Percentiles rank a stretch among this genome's conserved stretches.
These are phyloP conservation scores for Bradypodion ventrale DNA, from an alignment of 2,797 vertebrate genomes.

Conservation along the genomic window DNA sequence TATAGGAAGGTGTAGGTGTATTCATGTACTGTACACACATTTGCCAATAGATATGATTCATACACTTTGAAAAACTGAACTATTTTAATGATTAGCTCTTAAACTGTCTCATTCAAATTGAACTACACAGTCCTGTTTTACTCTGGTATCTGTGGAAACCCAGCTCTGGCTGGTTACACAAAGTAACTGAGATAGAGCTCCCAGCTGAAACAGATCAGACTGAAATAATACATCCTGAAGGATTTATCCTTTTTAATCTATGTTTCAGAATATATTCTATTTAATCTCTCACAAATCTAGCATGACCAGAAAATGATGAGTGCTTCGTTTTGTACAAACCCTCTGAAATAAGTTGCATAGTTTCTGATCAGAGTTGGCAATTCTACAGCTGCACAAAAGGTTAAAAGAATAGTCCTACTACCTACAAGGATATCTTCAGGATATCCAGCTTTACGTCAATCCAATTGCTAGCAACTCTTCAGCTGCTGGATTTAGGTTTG, in stretches of 20 bases:
- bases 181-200: background rate
- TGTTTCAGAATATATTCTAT: background rate
- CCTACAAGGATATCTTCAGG: background rate
- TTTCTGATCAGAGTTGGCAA: background rate
- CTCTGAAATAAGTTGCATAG: background rate
- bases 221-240: background rate
- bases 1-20: background rate
- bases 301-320: background rate
- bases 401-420: background rate
- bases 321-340: background rate
- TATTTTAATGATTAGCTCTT: background rate
- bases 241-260: conserved; percentile 34
- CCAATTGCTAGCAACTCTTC: background rate
- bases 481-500: background rate
- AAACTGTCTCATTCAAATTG: background rate
- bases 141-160: rapidly evolving
- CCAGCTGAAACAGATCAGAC: background rate
- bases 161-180: background rate
- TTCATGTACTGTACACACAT: background rate
- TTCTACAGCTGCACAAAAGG: background rate
- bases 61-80: background rate
- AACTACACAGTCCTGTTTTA: background rate
- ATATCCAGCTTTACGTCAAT: background rate
- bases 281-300: conserved; percentile 1
- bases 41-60: background rate